phyloP scores from a whole-genome alignment of 2,797 vertebrate species.

The Gallinago stenura region DNA sequence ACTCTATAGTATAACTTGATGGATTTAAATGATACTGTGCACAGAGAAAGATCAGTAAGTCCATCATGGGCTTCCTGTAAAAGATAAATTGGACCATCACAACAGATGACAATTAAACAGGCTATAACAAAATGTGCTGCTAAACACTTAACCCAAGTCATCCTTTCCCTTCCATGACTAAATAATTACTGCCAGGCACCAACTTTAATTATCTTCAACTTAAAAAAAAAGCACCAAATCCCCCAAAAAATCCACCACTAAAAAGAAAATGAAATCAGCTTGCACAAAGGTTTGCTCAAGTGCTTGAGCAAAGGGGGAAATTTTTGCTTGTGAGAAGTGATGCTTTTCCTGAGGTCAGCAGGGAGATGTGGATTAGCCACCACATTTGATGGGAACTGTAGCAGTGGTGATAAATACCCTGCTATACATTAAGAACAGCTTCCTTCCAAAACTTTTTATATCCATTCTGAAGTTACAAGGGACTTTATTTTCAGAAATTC shows the following conservation, averaged over 20 bases:
- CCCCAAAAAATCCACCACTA: neutral
- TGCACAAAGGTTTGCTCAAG: neutral
- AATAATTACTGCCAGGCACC: neutral
- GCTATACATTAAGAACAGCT: neutral
- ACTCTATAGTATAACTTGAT: slow-evolving; percentile 91
- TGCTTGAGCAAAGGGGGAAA: neutral
- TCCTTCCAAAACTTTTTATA: neutral
- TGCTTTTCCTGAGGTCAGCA: neutral
- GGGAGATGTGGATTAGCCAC: neutral
- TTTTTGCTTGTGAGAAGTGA: neutral
- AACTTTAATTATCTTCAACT: neutral
- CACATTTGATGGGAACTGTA: neutral
- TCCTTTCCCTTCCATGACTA: neutral
- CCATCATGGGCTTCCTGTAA: slow-evolving; percentile 94
- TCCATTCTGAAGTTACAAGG: neutral
- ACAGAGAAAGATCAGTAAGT: slow-evolving; percentile 93
- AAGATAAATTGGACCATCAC: slow-evolving; percentile 49
- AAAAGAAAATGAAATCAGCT: neutral
- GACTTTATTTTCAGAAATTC: neutral
- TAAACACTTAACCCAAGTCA: neutral
- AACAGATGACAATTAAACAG: slow-evolving; percentile 30
- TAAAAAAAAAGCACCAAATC: neutral
- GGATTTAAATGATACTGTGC: slow-evolving; percentile 95
- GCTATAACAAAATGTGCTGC: neutral
- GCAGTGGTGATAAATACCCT: neutral